phyloP scores from a whole-genome alignment of 2,797 vertebrate species.

The Syngnathus rostellatus region DNA sequence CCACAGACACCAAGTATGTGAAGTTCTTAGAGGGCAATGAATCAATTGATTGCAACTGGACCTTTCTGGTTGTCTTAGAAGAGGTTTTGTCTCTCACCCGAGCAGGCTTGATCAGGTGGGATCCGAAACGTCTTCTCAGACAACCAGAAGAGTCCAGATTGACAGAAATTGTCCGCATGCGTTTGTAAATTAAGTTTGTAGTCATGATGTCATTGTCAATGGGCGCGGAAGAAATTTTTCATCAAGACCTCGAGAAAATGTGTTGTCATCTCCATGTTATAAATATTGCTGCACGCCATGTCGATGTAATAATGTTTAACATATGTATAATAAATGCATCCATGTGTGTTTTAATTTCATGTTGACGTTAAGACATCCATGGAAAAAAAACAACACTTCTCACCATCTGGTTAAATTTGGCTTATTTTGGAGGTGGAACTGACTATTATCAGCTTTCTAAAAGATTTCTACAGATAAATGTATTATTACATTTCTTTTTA shows the following conservation, averaged over 20 bases:
- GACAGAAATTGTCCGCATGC: neutral
- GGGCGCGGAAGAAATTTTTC: neutral
- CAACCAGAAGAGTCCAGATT: too few species aligned
- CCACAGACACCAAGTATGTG: slow-evolving; percentile 7
- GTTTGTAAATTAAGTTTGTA: neutral
- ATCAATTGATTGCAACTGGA: too few species aligned
- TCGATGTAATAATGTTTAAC: neutral
- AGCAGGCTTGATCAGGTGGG: too few species aligned
- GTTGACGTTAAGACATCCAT: neutral
- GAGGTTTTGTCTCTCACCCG: neutral
- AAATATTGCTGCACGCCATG: neutral
- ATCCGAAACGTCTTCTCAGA: too few species aligned
- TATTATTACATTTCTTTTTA: too few species aligned
- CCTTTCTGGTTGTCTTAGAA: neutral
- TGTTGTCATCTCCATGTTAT: neutral
- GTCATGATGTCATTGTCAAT: neutral
- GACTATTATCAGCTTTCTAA: too few species aligned
- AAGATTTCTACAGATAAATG: too few species aligned
- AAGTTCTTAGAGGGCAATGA: neutral
- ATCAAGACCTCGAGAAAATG: neutral
- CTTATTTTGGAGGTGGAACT: too few species aligned
- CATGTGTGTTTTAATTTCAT: neutral
- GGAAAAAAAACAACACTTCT: neutral
- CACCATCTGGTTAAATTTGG: too few species aligned
- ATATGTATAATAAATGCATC: neutral